Percentiles rank a stretch among this genome's conserved stretches.
phyloP scores from a whole-genome alignment of 1,140 invertebrate genomes.

The Bacillus rossius region DNA sequence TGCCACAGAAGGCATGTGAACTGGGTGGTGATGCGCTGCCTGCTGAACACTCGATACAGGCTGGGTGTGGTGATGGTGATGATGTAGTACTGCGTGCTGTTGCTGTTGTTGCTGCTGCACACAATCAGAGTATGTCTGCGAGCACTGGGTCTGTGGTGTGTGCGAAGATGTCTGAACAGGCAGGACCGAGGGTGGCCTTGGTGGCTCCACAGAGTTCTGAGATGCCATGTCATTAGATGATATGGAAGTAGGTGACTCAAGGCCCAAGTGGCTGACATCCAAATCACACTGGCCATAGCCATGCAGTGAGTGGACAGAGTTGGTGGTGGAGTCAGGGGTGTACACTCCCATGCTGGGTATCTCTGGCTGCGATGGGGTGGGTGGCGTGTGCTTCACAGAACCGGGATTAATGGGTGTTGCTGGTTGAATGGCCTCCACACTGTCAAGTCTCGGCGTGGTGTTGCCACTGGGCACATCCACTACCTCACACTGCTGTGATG shows the following conservation, averaged over 20 bases:
- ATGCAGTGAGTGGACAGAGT: constrained; percentile 75
- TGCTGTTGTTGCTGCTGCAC: constrained; percentile 33
- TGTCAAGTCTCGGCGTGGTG: constrained; percentile 22
- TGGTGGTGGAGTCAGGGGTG: constrained; percentile 77
- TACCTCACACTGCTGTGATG: constrained; percentile 11
- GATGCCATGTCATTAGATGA: constrained; percentile 72
- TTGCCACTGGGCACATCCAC: constrained; percentile 21
- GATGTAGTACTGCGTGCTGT: constrained; percentile 36
- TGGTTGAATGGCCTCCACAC: constrained; percentile 24
- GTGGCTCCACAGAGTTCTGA: constrained; percentile 63
- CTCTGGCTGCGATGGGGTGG: constrained; percentile 51
- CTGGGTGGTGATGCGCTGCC: constrained; percentile 40
- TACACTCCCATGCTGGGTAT: constrained; percentile 75
- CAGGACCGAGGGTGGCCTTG: constrained; percentile 43
- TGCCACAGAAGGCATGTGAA: constrained; percentile 47
- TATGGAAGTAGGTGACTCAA: constrained; percentile 84
- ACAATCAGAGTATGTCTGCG: constrained; percentile 28
- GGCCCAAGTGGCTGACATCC: constrained; percentile 73
- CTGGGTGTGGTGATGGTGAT: constrained; percentile 41
- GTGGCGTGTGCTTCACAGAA: constrained; percentile 49
- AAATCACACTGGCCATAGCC: constrained; percentile 70
- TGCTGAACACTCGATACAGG: constrained; percentile 48
- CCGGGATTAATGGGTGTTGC: constrained; percentile 32
- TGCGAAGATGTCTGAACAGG: constrained; percentile 16
- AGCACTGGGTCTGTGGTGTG: constrained; percentile 12